These are phyloP conservation scores for Drosophila parabipectinata DNA, from an alignment of 1,140 invertebrate genomes.

Conservation along the genomic window DNA sequence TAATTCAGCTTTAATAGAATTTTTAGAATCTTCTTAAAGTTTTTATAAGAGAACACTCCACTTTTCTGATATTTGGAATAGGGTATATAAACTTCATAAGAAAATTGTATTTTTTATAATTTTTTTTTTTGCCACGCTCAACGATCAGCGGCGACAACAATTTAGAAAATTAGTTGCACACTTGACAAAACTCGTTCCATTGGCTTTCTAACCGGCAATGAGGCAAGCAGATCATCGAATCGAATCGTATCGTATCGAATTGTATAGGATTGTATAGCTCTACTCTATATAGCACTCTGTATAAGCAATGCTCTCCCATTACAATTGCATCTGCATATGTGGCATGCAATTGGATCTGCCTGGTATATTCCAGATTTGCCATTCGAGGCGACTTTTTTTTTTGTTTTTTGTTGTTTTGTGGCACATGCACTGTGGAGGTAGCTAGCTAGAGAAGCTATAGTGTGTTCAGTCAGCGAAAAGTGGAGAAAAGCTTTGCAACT, in stretches of 20 bases:
- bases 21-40: too few relatives aligned
- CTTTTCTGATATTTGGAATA: too few relatives aligned
- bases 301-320: slow-evolving; percentile 24
- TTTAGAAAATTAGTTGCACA: slow-evolving; percentile 80
- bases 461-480: slow-evolving; percentile 4
- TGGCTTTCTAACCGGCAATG: slow-evolving; percentile 71
- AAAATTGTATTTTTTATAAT: slow-evolving; percentile 2
- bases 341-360: slow-evolving; percentile 44
- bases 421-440: too few relatives aligned
- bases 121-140: slow-evolving; percentile 59
- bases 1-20: too few relatives aligned
- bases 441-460: too few relatives aligned
- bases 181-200: slow-evolving; percentile 74
- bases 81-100: too few relatives aligned
- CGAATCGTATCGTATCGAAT: slow-evolving; percentile 1
- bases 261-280: neutral
- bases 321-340: slow-evolving; percentile 49
- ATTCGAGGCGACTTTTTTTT: neutral
- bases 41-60: too few relatives aligned
- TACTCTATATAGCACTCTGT: too few relatives aligned
- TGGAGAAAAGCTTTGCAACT: neutral
- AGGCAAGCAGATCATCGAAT: slow-evolving; percentile 34
- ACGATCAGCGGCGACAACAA: slow-evolving; percentile 64
- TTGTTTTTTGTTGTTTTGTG: too few relatives aligned
- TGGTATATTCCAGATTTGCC: slow-evolving; percentile 46